phyloP scores from a whole-genome alignment of 2,113 vertebrate species.

The Heterochromis multidens region DNA sequence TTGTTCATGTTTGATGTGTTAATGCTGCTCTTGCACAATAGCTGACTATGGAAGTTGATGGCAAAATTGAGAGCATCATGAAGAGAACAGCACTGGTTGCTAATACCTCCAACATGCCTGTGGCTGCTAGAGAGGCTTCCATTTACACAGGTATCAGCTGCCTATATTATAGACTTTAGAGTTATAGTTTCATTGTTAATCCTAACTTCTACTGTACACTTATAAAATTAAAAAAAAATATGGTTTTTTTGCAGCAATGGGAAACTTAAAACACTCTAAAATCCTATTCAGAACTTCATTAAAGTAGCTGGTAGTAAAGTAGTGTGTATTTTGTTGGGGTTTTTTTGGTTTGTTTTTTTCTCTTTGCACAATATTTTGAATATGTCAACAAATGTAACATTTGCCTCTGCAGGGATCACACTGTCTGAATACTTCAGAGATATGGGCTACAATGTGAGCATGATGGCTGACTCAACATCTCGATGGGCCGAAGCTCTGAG shows the following conservation, averaged over 20 bases:
- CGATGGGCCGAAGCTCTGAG: conserved; percentile 96
- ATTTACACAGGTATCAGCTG: conserved; percentile 87
- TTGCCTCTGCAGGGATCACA: conserved; percentile 84
- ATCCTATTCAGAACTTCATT: neutral
- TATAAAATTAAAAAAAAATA: neutral
- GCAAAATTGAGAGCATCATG: conserved; percentile 96
- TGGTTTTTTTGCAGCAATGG: neutral
- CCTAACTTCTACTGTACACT: neutral
- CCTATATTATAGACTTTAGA: accelerated
- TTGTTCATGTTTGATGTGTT: neutral
- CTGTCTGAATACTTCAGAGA: conserved; percentile 97
- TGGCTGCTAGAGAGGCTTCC: conserved; percentile 95
- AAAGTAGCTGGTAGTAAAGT: neutral
- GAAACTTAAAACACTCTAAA: neutral
- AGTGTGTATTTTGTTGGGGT: neutral
- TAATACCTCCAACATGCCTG: conserved; percentile 98
- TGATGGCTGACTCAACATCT: conserved; percentile 99
- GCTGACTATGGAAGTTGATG: conserved; percentile 96
- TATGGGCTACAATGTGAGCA: conserved; percentile 98
- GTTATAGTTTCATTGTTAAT: too few relatives aligned
- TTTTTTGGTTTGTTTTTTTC: neutral
- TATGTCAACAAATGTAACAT: neutral
- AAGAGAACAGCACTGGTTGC: conserved; percentile 95
- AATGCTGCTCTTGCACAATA: conserved; percentile 43
- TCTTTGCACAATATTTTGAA: neutral